Conservation (phyloP, 2,888 invertebrate species). For the Phrixothrix hirtus region DNA sequence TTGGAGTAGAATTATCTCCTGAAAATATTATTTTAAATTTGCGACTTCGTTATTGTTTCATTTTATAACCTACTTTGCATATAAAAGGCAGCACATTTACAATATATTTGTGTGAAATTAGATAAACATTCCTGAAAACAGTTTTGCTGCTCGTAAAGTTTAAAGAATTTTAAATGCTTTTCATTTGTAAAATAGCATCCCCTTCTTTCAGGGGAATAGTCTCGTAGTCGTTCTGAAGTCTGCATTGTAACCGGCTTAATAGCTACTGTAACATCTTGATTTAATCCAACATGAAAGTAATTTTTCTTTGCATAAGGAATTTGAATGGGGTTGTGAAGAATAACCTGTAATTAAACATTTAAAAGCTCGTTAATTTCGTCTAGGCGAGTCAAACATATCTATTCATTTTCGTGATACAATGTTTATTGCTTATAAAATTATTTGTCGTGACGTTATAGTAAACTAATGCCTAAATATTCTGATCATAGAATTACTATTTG, state of each 20-base stretch:
- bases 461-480: too few relatives aligned
- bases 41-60: too few relatives aligned
- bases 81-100: conserved; percentile 38
- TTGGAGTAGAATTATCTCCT: conserved; percentile 61
- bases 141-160: neutral
- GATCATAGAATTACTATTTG: too few relatives aligned
- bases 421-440: too few relatives aligned
- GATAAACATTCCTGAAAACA: conserved; percentile 34
- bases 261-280: conserved; percentile 34
- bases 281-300: conserved; percentile 36
- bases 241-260: conserved; percentile 38
- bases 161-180: conserved; percentile 11
- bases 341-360: too few relatives aligned
- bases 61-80: conserved; percentile 48
- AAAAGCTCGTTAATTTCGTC: too few relatives aligned
- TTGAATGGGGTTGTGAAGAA: conserved; percentile 46
- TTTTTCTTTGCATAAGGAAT: conserved; percentile 37
- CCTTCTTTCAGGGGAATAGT: conserved; percentile 33
- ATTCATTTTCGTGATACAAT: too few relatives aligned
- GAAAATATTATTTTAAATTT: too few relatives aligned
- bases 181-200: conserved; percentile 31
- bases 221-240: conserved; percentile 37
- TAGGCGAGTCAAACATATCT: too few relatives aligned
- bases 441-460: too few relatives aligned
- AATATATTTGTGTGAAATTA: conserved; percentile 36